Percentiles rank a stretch among this genome's conserved stretches.
Evolutionary conservation across 2,888 invertebrate genomes (phyloP).

Genomic region (Mesochorus sp.): DNA sequence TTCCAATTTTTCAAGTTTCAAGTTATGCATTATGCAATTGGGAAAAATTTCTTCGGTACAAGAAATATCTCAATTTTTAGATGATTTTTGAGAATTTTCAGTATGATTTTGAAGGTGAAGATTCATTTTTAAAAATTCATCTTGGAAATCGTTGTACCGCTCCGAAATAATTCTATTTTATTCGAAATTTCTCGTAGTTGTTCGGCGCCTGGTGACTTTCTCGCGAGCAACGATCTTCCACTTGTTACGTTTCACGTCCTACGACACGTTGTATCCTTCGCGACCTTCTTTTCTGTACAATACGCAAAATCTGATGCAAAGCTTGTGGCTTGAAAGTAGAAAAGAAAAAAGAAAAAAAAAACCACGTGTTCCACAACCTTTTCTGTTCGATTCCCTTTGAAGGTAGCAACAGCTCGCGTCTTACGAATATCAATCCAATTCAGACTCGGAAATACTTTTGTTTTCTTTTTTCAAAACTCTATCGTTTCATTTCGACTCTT

Average conservation of each 20-base stretch:
- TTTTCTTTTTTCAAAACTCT: no score
- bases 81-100: no score
- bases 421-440: not conserved
- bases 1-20: no score
- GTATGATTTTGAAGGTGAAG: no score
- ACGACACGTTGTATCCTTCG: slow-evolving; percentile 40
- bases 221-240: slow-evolving; percentile 43
- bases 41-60: no score
- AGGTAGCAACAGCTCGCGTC: slow-evolving; percentile 65
- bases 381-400: slow-evolving; percentile 68
- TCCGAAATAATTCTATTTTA: slow-evolving; percentile 2
- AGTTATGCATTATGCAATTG: no score
- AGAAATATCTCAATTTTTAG: no score
- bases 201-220: slow-evolving; percentile 49
- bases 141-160: no score
- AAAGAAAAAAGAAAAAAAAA: slow-evolving; percentile 14
- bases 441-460: slow-evolving; percentile 1
- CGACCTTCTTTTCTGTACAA: slow-evolving; percentile 44
- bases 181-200: slow-evolving; percentile 16
- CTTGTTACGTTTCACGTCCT: slow-evolving; percentile 17
- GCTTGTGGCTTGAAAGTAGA: slow-evolving; percentile 13
- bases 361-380: slow-evolving; percentile 72
- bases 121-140: no score
- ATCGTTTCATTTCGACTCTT: not conserved
- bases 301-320: slow-evolving; percentile 50